A percentile compares a stretch with the other conserved stretches of the same genome.
Conservation (phyloP, 2,113 vertebrate genomes). For the Trichechus manatus region DNA sequence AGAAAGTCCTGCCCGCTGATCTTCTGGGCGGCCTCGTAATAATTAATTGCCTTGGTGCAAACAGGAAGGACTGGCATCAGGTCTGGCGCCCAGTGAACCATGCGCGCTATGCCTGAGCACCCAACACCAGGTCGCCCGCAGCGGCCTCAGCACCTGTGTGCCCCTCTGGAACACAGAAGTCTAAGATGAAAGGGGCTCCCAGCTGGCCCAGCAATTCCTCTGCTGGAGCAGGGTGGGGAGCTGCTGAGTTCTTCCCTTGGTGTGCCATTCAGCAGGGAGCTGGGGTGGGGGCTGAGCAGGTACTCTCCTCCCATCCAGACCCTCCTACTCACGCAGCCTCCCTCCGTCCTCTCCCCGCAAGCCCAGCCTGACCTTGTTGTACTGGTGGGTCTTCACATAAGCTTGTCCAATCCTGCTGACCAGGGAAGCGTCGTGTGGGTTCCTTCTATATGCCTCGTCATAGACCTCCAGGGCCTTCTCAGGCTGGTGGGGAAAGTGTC, state of each 20-base stretch:
- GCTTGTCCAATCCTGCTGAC: constrained; percentile 88
- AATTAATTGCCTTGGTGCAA: constrained; percentile 86
- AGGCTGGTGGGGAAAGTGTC: constrained; percentile 81
- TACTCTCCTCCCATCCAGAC: background rate
- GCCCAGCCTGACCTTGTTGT: constrained; percentile 85
- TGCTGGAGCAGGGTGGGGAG: background rate
- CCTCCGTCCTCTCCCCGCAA: background rate
- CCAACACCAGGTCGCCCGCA: background rate
- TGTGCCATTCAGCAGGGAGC: background rate
- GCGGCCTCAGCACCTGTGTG: background rate
- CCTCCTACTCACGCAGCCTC: background rate
- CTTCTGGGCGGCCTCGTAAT: constrained; percentile 88
- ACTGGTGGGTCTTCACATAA: constrained; percentile 89
- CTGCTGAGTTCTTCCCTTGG: background rate
- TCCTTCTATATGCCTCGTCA: constrained; percentile 85
- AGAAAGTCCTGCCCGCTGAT: constrained; percentile 86
- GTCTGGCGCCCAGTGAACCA: background rate
- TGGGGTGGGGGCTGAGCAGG: no score
- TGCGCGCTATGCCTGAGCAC: background rate
- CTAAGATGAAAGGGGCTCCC: background rate
- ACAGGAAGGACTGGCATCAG: background rate
- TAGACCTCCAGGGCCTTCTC: constrained; percentile 90
- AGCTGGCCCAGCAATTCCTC: background rate
- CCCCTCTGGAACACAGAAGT: background rate
- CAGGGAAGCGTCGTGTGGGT: constrained; percentile 84